These are phyloP conservation scores for Auanema freiburgensis DNA, from an alignment of 2,888 invertebrate genomes.

Conservation along the genomic window DNA sequence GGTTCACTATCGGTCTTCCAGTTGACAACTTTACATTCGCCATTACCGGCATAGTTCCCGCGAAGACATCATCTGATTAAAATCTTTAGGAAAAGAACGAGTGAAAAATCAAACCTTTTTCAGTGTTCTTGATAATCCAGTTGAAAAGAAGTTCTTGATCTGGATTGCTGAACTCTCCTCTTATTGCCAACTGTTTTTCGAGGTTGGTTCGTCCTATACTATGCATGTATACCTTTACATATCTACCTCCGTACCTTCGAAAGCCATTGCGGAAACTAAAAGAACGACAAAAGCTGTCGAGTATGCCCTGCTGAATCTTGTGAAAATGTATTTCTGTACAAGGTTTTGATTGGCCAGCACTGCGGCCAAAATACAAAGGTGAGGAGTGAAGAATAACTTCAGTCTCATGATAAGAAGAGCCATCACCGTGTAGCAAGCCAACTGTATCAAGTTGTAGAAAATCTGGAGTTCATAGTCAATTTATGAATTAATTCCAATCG, in stretches of 20 bases:
- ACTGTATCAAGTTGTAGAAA: conserved; percentile 75
- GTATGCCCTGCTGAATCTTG: not conserved
- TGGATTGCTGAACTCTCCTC: conserved; percentile 76
- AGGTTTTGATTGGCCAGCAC: conserved; percentile 69
- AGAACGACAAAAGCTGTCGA: conserved; percentile 17
- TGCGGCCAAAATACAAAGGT: conserved; percentile 77
- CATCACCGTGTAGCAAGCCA: conserved; percentile 76
- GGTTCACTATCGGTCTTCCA: conserved; percentile 78
- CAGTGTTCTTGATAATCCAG: conserved; percentile 76
- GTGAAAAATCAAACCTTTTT: conserved; percentile 23
- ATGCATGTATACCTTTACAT: no score
- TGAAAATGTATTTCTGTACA: not conserved
- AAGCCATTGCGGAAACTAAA: conserved; percentile 22
- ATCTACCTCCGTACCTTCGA: no score
- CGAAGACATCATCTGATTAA: conserved; percentile 75
- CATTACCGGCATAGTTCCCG: conserved; percentile 83
- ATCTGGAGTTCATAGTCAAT: no score
- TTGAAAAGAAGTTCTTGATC: conserved; percentile 78
- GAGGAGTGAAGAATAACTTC: conserved; percentile 79
- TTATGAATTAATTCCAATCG: not conserved
- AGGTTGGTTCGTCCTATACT: conserved; percentile 27
- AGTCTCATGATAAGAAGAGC: conserved; percentile 79
- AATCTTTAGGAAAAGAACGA: conserved; percentile 13
- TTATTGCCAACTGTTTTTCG: conserved; percentile 66
- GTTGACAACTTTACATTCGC: conserved; percentile 80